Conservation (phyloP, 2,888 invertebrate species). For the Archaeoteleia sp. region DNA sequence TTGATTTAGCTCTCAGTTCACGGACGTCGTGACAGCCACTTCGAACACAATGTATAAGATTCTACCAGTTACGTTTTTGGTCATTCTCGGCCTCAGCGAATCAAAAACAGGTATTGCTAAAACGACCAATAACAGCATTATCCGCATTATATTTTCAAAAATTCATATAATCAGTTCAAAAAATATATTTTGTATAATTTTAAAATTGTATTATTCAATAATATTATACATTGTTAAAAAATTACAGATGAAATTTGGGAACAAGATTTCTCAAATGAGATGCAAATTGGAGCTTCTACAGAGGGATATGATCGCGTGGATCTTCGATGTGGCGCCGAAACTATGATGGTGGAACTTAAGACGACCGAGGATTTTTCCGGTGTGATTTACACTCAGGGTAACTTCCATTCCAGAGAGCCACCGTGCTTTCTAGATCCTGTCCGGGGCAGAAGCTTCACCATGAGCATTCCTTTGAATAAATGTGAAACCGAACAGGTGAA, state of each 20-base stretch:
- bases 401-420: constrained; percentile 77
- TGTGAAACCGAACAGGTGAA: constrained; percentile 77
- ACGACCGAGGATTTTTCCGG: constrained; percentile 79
- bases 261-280: constrained; percentile 77
- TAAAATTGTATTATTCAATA: not conserved
- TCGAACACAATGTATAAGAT: constrained; percentile 2
- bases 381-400: constrained; percentile 80
- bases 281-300: constrained; percentile 78
- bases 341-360: constrained; percentile 76
- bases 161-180: not conserved
- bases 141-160: not conserved
- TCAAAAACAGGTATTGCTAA: constrained; percentile 2
- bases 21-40: constrained; percentile 9
- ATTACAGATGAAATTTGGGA: constrained; percentile 74
- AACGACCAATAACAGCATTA: not conserved
- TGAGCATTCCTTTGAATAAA: constrained; percentile 78
- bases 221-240: not conserved
- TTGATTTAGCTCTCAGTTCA: constrained; percentile 14
- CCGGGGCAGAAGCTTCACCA: constrained; percentile 74
- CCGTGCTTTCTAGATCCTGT: constrained; percentile 78
- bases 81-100: not conserved
- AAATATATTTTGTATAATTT: not conserved
- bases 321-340: constrained; percentile 78
- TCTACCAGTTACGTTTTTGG: not conserved
- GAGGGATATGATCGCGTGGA: constrained; percentile 78